phyloP scores from a whole-genome alignment of 2,888 invertebrate species.

The Enchytraeus crypticus region DNA sequence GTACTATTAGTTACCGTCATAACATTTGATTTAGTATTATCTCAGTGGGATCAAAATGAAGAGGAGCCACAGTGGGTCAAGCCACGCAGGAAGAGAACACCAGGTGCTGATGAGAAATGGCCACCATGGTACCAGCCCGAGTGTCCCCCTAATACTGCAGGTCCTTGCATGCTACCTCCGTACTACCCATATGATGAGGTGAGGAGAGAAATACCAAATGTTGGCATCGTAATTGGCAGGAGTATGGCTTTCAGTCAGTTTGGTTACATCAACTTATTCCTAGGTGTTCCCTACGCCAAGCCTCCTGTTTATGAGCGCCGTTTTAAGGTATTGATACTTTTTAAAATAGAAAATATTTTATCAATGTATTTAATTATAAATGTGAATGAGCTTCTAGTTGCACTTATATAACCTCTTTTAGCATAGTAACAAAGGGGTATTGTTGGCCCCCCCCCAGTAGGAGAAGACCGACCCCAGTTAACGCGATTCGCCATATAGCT shows the following conservation, averaged over 20 bases:
- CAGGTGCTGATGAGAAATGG: slow-evolving; percentile 15
- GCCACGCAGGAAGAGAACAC: slow-evolving; percentile 14
- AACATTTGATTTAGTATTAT: not conserved
- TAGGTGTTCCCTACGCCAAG: slow-evolving; percentile 51
- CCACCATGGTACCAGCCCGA: slow-evolving; percentile 19
- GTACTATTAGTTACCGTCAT: too few species aligned
- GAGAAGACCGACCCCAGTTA: too few species aligned
- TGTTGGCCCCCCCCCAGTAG: too few species aligned
- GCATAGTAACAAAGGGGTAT: too few species aligned
- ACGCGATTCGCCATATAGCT: too few species aligned
- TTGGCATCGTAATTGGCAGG: slow-evolving; percentile 25
- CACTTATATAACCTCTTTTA: too few species aligned
- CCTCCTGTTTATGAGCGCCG: slow-evolving; percentile 40
- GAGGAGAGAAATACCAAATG: slow-evolving; percentile 10
- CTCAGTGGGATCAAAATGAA: slow-evolving; percentile 13
- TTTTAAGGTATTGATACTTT: slow-evolving; percentile 46
- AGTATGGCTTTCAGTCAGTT: slow-evolving; percentile 18
- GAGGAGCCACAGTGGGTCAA: slow-evolving; percentile 18
- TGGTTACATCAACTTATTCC: slow-evolving; percentile 41
- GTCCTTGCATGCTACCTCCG: slow-evolving; percentile 23
- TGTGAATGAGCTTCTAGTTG: too few species aligned
- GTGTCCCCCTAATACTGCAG: slow-evolving; percentile 19
- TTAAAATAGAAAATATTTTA: too few species aligned
- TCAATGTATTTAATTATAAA: too few species aligned
- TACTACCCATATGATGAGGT: slow-evolving; percentile 28